Percentiles rank a stretch among this genome's conserved stretches.
Conservation (phyloP, 2,797 vertebrate species). For the Chelidonichthys spinosus region DNA sequence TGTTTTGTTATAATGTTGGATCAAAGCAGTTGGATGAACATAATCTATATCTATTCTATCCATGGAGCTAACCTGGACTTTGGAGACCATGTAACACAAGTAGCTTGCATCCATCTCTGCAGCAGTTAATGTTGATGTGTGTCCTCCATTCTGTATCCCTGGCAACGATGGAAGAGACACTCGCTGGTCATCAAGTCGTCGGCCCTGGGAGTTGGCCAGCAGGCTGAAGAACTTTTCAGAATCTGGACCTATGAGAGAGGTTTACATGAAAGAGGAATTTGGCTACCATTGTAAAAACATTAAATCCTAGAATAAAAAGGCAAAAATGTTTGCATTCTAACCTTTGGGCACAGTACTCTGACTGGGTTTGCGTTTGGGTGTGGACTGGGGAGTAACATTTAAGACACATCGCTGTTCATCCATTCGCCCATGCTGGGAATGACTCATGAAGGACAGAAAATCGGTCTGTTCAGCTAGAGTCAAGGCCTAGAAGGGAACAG, state of each 20-base stretch:
- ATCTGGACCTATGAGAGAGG: slow-evolving; percentile 43
- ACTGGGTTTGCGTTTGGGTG: slow-evolving; percentile 52
- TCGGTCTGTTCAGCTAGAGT: slow-evolving; percentile 77
- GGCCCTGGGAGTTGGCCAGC: slow-evolving; percentile 84
- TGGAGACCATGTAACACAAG: slow-evolving; percentile 80
- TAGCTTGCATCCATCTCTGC: slow-evolving; percentile 61
- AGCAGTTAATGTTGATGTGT: slow-evolving; percentile 59
- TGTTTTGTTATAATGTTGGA: neutral
- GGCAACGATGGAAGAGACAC: slow-evolving; percentile 78
- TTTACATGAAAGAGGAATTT: neutral
- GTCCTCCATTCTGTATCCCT: slow-evolving; percentile 74
- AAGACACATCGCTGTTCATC: slow-evolving; percentile 86
- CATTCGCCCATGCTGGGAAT: slow-evolving; percentile 83
- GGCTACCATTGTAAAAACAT: slow-evolving; percentile 1
- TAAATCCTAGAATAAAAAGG: neutral
- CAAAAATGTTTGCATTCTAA: slow-evolving; percentile 36
- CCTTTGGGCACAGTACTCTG: slow-evolving; percentile 54
- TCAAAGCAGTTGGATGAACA: neutral
- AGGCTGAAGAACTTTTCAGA: slow-evolving; percentile 83
- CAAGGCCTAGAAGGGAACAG: slow-evolving; percentile 35
- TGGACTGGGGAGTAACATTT: slow-evolving; percentile 46
- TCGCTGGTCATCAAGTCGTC: slow-evolving; percentile 88
- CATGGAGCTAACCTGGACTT: slow-evolving; percentile 68
- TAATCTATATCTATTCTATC: neutral
- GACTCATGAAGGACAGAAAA: slow-evolving; percentile 84